phyloP scores from a whole-genome alignment of 2,113 vertebrate genomes.

The Brachirus orientalis region DNA sequence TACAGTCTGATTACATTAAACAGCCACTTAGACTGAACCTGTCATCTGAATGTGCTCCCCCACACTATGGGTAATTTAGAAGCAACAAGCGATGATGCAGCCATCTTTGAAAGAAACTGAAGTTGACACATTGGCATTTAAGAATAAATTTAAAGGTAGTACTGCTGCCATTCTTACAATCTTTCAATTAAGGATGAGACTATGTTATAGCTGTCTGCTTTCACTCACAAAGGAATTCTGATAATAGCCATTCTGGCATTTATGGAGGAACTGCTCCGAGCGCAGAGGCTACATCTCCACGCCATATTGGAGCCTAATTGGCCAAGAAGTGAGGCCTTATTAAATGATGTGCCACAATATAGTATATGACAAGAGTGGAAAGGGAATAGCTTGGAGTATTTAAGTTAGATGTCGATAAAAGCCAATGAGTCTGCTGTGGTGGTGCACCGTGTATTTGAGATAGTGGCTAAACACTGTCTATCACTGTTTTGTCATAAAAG shows the following conservation, averaged over 20 bases:
- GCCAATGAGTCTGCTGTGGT: too few relatives aligned
- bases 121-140: constrained; percentile 71
- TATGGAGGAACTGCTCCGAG: constrained; percentile 65
- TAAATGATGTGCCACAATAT: constrained; percentile 57
- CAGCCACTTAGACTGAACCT: constrained; percentile 30
- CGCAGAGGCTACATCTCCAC: constrained; percentile 68
- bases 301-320: constrained; percentile 79
- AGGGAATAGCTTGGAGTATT: constrained; percentile 41
- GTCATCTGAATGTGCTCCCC: constrained; percentile 22
- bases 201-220: constrained; percentile 69
- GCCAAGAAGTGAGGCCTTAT: constrained; percentile 65
- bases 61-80: constrained; percentile 20
- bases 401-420: constrained; percentile 23
- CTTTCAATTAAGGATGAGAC: constrained; percentile 74
- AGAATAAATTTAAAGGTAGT: constrained; percentile 45
- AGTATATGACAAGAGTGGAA: constrained; percentile 58
- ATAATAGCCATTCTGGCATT: constrained; percentile 83
- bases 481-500: background rate
- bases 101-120: constrained; percentile 54
- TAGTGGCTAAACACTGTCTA: background rate
- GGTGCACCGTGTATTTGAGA: background rate
- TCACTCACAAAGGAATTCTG: constrained; percentile 66
- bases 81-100: constrained; percentile 26
- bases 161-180: constrained; percentile 54
- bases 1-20: constrained; percentile 30